phyloP scores from a whole-genome alignment of 30 jellyfish, hydroid and myxozoan genomes.

The Catostylus mosaicus region DNA sequence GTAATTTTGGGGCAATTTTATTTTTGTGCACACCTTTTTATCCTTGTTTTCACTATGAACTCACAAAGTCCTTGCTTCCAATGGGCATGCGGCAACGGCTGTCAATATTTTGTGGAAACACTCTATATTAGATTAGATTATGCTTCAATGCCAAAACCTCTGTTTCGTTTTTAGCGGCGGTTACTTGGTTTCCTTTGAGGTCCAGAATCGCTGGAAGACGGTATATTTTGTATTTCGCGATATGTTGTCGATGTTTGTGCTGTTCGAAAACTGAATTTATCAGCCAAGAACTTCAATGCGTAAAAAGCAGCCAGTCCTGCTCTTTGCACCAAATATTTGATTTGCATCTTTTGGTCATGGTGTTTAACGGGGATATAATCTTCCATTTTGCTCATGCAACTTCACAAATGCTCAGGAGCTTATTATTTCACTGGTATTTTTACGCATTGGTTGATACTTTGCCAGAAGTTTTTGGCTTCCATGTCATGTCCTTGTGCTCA shows the following conservation, averaged over 20 bases:
- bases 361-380: too few relatives aligned
- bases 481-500: too few relatives aligned
- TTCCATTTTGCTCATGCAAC: too few relatives aligned
- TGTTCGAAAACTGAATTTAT: not conserved
- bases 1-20: too few relatives aligned
- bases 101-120: not conserved
- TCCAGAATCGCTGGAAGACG: conserved; percentile 21
- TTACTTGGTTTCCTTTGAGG: conserved; percentile 14
- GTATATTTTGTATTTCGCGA: conserved; percentile 11
- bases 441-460: not conserved
- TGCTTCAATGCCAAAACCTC: conserved; percentile 9
- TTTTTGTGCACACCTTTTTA: too few relatives aligned
- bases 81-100: not conserved
- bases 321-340: too few relatives aligned
- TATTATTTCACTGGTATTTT: not conserved
- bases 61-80: too few relatives aligned
- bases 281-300: not conserved
- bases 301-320: not conserved
- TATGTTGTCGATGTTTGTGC: not conserved
- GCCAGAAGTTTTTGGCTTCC: too few relatives aligned
- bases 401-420: too few relatives aligned
- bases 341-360: too few relatives aligned
- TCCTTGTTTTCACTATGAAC: too few relatives aligned
- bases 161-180: conserved; percentile 23
- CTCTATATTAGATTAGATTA: not conserved